Base-by-base conservation (phyloP, 2,797 vertebrate genomes). In the Lagodon rhomboides region DNA sequence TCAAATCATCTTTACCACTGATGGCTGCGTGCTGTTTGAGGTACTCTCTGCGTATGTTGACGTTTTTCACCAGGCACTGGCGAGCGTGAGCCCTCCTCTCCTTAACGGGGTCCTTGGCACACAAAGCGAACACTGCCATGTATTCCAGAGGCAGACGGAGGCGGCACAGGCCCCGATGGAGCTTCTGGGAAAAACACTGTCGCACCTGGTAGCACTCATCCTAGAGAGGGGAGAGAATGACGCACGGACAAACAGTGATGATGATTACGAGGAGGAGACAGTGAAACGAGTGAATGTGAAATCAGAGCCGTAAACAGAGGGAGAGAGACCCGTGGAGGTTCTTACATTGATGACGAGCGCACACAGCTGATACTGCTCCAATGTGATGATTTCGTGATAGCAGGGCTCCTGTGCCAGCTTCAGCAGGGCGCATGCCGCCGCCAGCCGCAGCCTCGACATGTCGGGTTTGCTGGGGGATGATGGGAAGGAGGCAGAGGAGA, bases 181-280 rank as follows among this genome's bases (percentile, higher is more conserved):
- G 97, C 94, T 99, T 99, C 95, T 99, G 98, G 65, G 98, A 96
- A 87, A 98, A 99, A 83, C 97, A 95, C 92, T 99, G 98, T 22
- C 98, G 96, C 91, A 99, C 98, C 93, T 99, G 98, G 92, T 99
- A 98, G 93, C 98, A 99, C 90, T 99, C 98, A 73, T 99, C 98
- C 98, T 98, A 73, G 11, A 68, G 25, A 25, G 11, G 3, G 47
- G 13, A 43, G 59, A 53, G 6, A 47, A 49, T 23, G 4, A 27
- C 0, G 8, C 6, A 54, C 4, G 46, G 22, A 20, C 22, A 22
- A 75, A 69, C 6, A 51, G 25, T 3, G 27, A 44, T 17, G 3
- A 3, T 10, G 20, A 77, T 49, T 1, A 38, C 3, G 20, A 73
- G 6, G 62, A 41, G 18, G 23, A 55, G 23, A 25, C 0, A 17